Percentiles rank a stretch among this genome's conserved stretches.
Conservation (phyloP, 1,140 invertebrate species). For the Sipha flava region DNA sequence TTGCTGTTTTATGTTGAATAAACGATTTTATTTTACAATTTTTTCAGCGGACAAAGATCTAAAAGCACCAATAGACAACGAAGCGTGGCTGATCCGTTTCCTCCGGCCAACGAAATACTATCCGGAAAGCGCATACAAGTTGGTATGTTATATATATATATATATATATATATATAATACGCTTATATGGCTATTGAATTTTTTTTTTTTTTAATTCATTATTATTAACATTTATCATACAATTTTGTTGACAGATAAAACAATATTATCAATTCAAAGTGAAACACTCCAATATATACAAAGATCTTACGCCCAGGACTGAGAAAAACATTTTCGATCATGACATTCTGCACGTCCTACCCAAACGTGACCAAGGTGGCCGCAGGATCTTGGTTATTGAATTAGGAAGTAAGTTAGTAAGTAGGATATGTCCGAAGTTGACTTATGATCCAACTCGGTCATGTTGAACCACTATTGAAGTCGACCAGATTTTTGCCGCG, state of each 20-base stretch:
- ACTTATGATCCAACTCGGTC: too few species aligned
- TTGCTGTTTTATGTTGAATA: background rate
- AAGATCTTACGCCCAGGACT: conserved; percentile 56
- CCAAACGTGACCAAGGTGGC: conserved; percentile 63
- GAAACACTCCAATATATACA: conserved; percentile 64
- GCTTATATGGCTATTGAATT: too few species aligned
- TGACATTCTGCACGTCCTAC: conserved; percentile 65
- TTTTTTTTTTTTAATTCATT: background rate
- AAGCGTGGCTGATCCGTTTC: conserved; percentile 64
- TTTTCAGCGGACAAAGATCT: conserved; percentile 61
- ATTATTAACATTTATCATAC: background rate
- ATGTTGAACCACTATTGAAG: too few species aligned
- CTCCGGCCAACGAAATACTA: conserved; percentile 72
- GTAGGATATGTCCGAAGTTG: background rate
- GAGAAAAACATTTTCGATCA: conserved; percentile 69
- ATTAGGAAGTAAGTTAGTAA: conserved; percentile 70
- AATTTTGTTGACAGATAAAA: conserved; percentile 51
- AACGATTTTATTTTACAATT: conserved; percentile 36
- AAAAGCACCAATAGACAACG: conserved; percentile 58
- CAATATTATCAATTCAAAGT: conserved; percentile 70
- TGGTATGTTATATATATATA: too few species aligned
- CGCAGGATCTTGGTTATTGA: conserved; percentile 65
- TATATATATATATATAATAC: too few species aligned
- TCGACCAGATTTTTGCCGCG: too few species aligned
- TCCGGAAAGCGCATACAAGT: conserved; percentile 60